These are phyloP conservation scores for Chymomyza costata DNA, from an alignment of 1,140 invertebrate species.

Conservation along the genomic window DNA sequence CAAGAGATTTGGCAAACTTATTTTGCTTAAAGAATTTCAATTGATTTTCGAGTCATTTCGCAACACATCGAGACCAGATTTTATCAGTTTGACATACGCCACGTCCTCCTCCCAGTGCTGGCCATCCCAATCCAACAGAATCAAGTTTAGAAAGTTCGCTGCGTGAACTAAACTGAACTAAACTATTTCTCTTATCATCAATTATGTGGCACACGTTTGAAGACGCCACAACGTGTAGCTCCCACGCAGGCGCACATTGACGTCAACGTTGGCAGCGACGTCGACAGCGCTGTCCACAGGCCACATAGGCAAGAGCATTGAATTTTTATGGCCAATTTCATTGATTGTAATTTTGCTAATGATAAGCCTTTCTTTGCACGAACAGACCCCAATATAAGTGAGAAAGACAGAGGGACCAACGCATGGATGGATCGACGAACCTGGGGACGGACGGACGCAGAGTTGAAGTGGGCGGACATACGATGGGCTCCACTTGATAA, in stretches of 20 bases:
- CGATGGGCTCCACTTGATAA: conserved; percentile 40
- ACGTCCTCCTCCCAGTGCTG: too few species aligned
- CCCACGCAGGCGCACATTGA: conserved; percentile 15
- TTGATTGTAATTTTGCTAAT: conserved; percentile 73
- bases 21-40: conserved; percentile 50
- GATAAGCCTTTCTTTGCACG: conserved; percentile 69
- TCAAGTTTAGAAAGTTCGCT: conserved; percentile 57
- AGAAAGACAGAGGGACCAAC: conserved; percentile 1
- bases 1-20: conserved; percentile 36
- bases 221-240: conserved; percentile 40
- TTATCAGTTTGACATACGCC: conserved; percentile 61
- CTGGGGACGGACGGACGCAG: not conserved
- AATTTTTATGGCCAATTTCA: conserved; percentile 72
- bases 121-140: conserved; percentile 33
- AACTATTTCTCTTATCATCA: conserved; percentile 50
- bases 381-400: too few species aligned
- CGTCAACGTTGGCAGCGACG: not conserved
- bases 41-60: conserved; percentile 35
- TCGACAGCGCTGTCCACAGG: conserved; percentile 8
- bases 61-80: conserved; percentile 54
- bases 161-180: conserved; percentile 35
- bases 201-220: conserved; percentile 63
- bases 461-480: not conserved
- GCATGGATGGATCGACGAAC: too few species aligned
- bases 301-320: conserved; percentile 40